Base-by-base conservation (phyloP, 92 coral and sea anemone genomes). In the Porites evermanni region DNA sequence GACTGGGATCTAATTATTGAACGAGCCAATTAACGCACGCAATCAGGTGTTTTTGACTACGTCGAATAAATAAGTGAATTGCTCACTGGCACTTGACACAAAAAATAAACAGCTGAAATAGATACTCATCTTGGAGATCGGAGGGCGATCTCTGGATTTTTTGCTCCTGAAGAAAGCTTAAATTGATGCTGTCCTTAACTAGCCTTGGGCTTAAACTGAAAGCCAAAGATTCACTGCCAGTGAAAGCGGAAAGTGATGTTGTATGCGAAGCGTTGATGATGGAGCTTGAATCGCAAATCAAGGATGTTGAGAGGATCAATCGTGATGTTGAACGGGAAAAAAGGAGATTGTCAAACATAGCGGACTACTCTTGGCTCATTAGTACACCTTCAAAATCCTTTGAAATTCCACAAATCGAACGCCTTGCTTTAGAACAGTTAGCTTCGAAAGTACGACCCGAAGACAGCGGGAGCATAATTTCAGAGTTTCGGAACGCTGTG, bases 281-380 rank as follows among this genome's bases (percentile, higher is more conserved):
- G 69, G 98, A 94, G 79, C 89, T 94, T 8, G 98, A 94, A 63
- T 53, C 90, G 70, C 98, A 94, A 73, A 86, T 94, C 29, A 93
- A 89, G 32, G 91, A 82, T 24, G 83, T 84, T 26, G 94, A 93
- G 78, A 79, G 86, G 68, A 73, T 84, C 24, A 75, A 78, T 50
- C 84, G 86, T 10, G 93, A 88, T 64, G 84, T 76, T 53, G 94
- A 93, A 59, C 86, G 81, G n/a, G 94, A 94, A 69, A 89, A 88
- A 74, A 94, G 91, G 81, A 83, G 88, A 64, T 85, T 77, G 52
- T 86, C 88, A 19, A 92, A 83, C 75, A 59, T 87, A 56, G 96
- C 98, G 17, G 98, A 94, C 74, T 94, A 94, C 64, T 82, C 93
- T 32, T 94, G 98, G 98, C 92, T 94, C 6, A 86, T 93, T 47